A percentile compares a stretch with the other conserved stretches of the same genome.
phyloP scores from a whole-genome alignment of 2,888 invertebrate species.

The Aphrophora alni region DNA sequence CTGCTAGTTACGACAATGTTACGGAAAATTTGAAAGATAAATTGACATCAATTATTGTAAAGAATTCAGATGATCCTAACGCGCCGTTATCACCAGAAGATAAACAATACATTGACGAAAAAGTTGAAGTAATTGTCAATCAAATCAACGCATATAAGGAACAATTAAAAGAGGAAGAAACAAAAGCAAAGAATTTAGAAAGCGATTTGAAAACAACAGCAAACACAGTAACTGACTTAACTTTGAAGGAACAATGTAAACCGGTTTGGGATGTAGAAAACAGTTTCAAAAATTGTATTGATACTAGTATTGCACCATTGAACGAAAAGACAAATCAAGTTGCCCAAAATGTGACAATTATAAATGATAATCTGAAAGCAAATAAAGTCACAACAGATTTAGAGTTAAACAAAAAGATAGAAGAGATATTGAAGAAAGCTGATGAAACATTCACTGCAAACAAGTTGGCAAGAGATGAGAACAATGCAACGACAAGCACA shows the following conservation, averaged over 20 bases:
- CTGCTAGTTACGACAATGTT: not conserved
- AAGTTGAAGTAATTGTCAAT: not conserved
- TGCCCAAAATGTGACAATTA: not conserved
- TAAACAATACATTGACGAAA: not conserved
- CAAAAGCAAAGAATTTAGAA: not conserved
- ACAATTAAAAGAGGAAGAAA: not conserved
- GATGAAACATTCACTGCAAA: not conserved
- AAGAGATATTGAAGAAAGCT: not conserved
- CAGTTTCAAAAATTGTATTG: not conserved
- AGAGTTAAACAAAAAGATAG: not conserved
- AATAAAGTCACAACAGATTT: not conserved
- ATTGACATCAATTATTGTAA: not conserved
- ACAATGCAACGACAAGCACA: not conserved
- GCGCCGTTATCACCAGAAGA: not conserved
- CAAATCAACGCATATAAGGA: not conserved
- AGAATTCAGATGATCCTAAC: not conserved
- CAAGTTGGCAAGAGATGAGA: not conserved
- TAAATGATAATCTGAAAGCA: not conserved
- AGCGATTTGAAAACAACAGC: not conserved
- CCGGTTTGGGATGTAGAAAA: not conserved
- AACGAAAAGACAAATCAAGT: not conserved
- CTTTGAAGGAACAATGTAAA: not conserved
- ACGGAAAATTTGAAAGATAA: not conserved
- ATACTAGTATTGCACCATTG: not conserved
- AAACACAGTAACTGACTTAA: not conserved